Evolutionary conservation across 2,888 invertebrate genomes (phyloP), one percentile per base, ranked within the genome.

Genomic region (Xylophagus ater): DNA sequence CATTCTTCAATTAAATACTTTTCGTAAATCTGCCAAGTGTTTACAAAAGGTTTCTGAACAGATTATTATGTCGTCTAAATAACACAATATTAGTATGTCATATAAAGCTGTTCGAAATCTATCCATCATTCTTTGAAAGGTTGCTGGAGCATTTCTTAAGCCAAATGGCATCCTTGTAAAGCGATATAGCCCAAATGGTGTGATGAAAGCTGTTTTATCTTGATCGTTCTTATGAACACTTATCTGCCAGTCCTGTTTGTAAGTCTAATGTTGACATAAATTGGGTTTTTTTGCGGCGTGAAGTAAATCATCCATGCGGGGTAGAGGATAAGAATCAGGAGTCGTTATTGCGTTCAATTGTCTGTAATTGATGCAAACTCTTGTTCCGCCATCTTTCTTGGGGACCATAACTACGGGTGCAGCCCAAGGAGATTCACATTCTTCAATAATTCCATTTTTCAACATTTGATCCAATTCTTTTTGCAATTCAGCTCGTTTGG

Each of bases 301-400:
- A 5, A 64, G 35, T 12, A 60, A 40, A 14, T 63, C 61, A 34
- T 64, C 63, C 20, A 63, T 59, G 7, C 58, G 44, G 2, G 64
- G 65, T 8, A 62, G 35, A 2, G 58, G 59, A 28, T 61, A 63
- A 3, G 43, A 41, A 39, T 57, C 55, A 3, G 51, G 46, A 26
- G 34, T 45, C 1, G 54, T 57, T 10, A 55, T 44, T 1, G 49
- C 34, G 26, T 58, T 58, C 1, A 58, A 35, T 8, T 50, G 47
- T 0, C 55, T 38, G 31, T 55, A 58, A 21, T 56, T 56, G 0
- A 55, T 34, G 19, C 53, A 56, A 1, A 55, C 37, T 4, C 54
- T 12, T 3, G 40, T 15, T 1, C 36, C 33, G 0, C 52, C 53
- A 40, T 53, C 33, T 29, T 49, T 49, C 41, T 55, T 54, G 2